A percentile compares a stretch with the other conserved stretches of the same genome.
These are phyloP conservation scores for Chiridota heheva DNA, from an alignment of 35 echinoderm and acorn worm genomes.

Conservation along the genomic window DNA sequence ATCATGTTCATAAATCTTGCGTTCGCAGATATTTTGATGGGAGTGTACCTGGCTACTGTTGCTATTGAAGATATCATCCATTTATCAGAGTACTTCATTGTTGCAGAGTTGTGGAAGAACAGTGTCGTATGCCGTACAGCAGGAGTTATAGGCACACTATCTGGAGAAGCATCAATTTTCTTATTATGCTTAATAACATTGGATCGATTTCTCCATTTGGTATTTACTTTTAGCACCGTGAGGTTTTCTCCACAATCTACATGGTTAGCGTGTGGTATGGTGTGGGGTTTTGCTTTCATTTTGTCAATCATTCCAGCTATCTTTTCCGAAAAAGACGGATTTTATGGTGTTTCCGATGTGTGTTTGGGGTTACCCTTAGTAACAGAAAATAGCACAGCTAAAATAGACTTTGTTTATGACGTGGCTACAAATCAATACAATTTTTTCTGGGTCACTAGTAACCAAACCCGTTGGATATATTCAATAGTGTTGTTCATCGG, in stretches of 20 bases:
- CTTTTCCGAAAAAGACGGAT: slow-evolving; percentile 16
- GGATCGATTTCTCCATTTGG: slow-evolving; percentile 70
- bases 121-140: slow-evolving; percentile 51
- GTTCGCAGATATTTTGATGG: slow-evolving; percentile 72
- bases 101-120: slow-evolving; percentile 45
- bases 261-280: neutral
- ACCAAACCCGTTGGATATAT: slow-evolving; percentile 60
- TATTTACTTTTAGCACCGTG: slow-evolving; percentile 70
- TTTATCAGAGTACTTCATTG: slow-evolving; percentile 49
- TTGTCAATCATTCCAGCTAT: slow-evolving; percentile 37
- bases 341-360: slow-evolving; percentile 72
- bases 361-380: slow-evolving; percentile 77
- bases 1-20: slow-evolving; percentile 70
- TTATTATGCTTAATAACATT: slow-evolving; percentile 63
- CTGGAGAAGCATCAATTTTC: slow-evolving; percentile 70
- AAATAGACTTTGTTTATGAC: neutral
- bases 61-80: slow-evolving; percentile 57
- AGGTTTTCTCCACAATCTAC: slow-evolving; percentile 20
- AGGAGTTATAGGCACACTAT: slow-evolving; percentile 64
- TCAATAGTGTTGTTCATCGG: slow-evolving; percentile 70
- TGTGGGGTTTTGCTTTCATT: slow-evolving; percentile 50
- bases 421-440: neutral
- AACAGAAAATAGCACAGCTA: slow-evolving; percentile 41
- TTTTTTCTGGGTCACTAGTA: slow-evolving; percentile 24
- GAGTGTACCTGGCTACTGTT: slow-evolving; percentile 65